Evolutionary conservation across 2,888 invertebrate species (phyloP), one percentile per base, ranked within the genome.

Genomic region (Thumatha senex): DNA sequence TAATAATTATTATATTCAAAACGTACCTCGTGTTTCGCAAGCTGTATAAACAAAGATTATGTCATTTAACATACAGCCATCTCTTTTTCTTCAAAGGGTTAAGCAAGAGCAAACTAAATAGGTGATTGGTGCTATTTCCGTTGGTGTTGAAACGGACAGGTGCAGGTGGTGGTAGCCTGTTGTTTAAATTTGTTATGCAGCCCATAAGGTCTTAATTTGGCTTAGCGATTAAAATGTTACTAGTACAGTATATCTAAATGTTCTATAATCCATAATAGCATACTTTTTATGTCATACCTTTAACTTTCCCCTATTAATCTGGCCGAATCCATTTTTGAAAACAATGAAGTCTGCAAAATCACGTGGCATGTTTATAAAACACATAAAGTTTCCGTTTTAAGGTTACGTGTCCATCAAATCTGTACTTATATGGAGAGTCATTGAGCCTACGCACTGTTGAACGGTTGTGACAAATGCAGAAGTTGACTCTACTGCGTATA

Each of bases 371-470:
- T 53, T 56, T 57, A 65, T 70, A 77, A 67, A 70, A 73, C 63
- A 61, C 49, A 65, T 65, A 72, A 83, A 77, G 76, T 81, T 74
- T 80, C 74, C 76, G 84, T 81, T 82, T 79, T 76, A 70, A 67
- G 70, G 67, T 67, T 59, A 66, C 72, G 67, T 75, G 84, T 78
- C 81, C 84, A 82, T 84, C 82, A 72, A 67, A 55, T 58, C 80
- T 80, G 47, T 24, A 24, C 11, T 31, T 70, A 74, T 84, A 84
- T 72, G 85, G 88, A 43, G 46, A 75, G 72, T 71, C 81, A 76
- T 81, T 82, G 80, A 61, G 84, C 89, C 90, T 80, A 89, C 89
- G 84, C 86, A 58, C 43, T 57, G 59, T 73, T 72, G 73, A 73
- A 72, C 70, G 60, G 61, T 62, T 71, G 68, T 59, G 67, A 55